Conservation (phyloP, 2,888 invertebrate species). For the Scelioninae gen. 2 region DNA sequence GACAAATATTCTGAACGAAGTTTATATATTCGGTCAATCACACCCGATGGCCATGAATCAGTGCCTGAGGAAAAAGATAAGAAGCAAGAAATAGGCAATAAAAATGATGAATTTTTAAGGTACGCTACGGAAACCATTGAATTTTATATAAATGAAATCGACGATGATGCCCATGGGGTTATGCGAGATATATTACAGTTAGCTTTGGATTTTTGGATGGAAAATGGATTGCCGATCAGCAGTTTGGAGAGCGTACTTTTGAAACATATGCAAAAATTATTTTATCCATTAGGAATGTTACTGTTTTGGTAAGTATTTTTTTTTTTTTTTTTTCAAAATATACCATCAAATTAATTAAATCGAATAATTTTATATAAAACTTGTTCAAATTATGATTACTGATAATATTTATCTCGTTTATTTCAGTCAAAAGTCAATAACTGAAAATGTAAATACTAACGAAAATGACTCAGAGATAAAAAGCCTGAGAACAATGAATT, state of each 20-base stretch:
- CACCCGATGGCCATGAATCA: slow-evolving; percentile 48
- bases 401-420: too few species aligned
- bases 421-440: slow-evolving; percentile 62
- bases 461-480: slow-evolving; percentile 63
- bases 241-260: slow-evolving; percentile 78
- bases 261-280: slow-evolving; percentile 77
- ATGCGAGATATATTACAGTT: slow-evolving; percentile 71
- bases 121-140: slow-evolving; percentile 69
- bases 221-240: slow-evolving; percentile 75
- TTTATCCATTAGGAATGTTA: slow-evolving; percentile 72
- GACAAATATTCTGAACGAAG: slow-evolving; percentile 39
- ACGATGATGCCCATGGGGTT: slow-evolving; percentile 66
- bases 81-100: slow-evolving; percentile 12
- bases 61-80: slow-evolving; percentile 20
- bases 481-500: slow-evolving; percentile 64
- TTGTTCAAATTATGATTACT: too few species aligned
- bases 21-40: slow-evolving; percentile 57
- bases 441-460: slow-evolving; percentile 63
- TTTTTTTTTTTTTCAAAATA: too few species aligned
- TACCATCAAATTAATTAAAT: too few species aligned
- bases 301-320: slow-evolving; percentile 73
- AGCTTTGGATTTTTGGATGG: slow-evolving; percentile 75
- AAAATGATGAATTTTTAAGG: slow-evolving; percentile 45
- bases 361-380: too few species aligned
- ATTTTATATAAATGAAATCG: slow-evolving; percentile 72